A percentile compares a stretch with the other conserved stretches of the same genome.
Conservation (phyloP, 2,113 vertebrate species). For the Notiomystis cincta region DNA sequence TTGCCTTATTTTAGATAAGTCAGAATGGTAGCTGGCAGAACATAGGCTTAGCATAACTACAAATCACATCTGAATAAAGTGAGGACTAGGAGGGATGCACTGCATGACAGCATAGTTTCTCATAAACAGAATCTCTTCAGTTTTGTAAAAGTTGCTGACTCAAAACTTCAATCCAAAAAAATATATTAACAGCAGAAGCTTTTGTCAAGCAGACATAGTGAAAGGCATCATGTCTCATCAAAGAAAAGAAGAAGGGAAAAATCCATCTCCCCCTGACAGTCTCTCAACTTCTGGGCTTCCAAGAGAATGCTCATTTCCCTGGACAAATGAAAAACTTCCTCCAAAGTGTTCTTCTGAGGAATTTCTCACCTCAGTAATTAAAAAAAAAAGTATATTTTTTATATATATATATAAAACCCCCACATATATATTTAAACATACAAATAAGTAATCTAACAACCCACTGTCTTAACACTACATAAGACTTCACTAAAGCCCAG, state of each 20-base stretch:
- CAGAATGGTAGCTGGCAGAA: slow-evolving; percentile 29
- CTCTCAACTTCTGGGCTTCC: background rate
- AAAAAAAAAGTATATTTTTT: too few species aligned
- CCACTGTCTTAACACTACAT: background rate
- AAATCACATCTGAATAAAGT: background rate
- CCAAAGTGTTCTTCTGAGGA: background rate
- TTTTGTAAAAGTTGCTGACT: background rate
- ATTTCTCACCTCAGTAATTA: background rate
- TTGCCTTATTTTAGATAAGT: slow-evolving; percentile 34
- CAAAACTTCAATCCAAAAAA: background rate
- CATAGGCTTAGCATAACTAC: background rate
- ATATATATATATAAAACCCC: too few species aligned
- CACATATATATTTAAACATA: background rate
- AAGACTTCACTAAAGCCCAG: background rate
- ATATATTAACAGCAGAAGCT: background rate
- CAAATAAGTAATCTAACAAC: background rate
- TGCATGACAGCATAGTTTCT: background rate
- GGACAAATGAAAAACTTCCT: background rate
- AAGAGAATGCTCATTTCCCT: background rate
- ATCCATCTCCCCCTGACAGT: background rate
- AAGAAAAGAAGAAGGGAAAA: background rate
- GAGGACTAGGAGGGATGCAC: background rate
- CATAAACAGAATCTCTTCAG: background rate
- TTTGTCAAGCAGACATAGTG: background rate
- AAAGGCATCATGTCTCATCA: background rate